Evolutionary conservation across 2,113 vertebrate species (phyloP).

Genomic region (Alectura lathami): DNA sequence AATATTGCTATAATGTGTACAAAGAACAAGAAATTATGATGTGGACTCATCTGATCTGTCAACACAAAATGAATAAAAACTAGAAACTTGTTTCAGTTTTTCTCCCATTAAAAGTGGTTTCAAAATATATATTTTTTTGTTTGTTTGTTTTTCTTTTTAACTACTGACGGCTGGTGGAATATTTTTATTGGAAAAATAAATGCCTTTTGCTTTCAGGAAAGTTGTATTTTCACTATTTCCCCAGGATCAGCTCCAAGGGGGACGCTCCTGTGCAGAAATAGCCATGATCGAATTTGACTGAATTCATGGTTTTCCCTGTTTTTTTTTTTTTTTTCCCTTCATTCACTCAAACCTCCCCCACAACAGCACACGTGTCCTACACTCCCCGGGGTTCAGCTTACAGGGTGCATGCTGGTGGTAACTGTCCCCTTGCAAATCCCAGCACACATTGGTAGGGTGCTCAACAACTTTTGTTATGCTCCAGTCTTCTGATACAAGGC

Average conservation of each 20-base stretch:
- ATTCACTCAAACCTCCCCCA: too few relatives aligned
- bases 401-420: neutral
- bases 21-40: neutral
- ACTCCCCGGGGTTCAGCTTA: accelerated
- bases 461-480: neutral
- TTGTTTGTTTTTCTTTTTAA: neutral
- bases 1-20: neutral
- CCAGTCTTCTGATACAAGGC: neutral
- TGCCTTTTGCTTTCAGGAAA: neutral
- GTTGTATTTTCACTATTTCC: neutral
- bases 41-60: neutral
- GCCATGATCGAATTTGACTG: neutral
- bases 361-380: neutral
- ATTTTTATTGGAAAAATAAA: neutral
- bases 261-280: neutral
- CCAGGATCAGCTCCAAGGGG: neutral
- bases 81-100: neutral
- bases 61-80: neutral
- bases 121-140: neutral
- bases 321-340: neutral
- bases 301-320: neutral
- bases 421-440: neutral
- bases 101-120: neutral
- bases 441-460: neutral
- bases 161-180: neutral